These are phyloP conservation scores for Phasianus colchicus DNA, from an alignment of 2,113 vertebrate species.

Conservation along the genomic window DNA sequence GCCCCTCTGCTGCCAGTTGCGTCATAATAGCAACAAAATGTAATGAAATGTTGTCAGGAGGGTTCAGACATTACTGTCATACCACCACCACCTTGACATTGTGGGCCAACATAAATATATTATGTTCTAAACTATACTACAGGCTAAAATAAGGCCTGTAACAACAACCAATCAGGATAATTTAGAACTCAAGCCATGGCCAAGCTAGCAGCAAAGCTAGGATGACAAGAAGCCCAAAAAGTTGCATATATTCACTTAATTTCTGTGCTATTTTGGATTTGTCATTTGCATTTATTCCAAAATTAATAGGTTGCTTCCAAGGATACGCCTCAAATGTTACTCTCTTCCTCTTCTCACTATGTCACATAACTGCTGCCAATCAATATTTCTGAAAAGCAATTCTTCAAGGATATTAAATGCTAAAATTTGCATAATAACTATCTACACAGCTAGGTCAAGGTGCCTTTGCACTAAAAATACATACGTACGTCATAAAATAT, in stretches of 20 bases:
- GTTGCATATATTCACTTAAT: not conserved
- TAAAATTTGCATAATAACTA: conserved; percentile 30
- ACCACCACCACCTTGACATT: too few relatives aligned
- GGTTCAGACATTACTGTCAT: too few relatives aligned
- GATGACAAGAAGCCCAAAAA: not conserved
- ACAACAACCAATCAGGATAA: not conserved
- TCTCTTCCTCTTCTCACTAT: not conserved
- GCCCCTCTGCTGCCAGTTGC: too few relatives aligned
- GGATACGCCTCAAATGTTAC: not conserved
- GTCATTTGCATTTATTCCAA: not conserved
- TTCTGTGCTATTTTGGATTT: not conserved
- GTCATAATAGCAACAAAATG: too few relatives aligned
- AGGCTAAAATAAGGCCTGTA: not conserved
- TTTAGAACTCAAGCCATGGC: not conserved
- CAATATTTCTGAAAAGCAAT: conserved; percentile 1
- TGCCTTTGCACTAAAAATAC: not conserved
- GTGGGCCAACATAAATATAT: not conserved
- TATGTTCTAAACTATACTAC: not conserved
- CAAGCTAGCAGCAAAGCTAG: not conserved
- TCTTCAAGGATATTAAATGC: not conserved
- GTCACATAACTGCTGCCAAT: not conserved
- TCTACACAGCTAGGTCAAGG: not conserved
- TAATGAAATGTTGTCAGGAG: too few relatives aligned
- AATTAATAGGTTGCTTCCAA: not conserved
- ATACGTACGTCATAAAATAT: not conserved